Percentiles rank a stretch among this genome's conserved stretches.
Evolutionary conservation across 2,888 invertebrate genomes (phyloP).

Genomic region (Lasioglossum zephyrum): DNA sequence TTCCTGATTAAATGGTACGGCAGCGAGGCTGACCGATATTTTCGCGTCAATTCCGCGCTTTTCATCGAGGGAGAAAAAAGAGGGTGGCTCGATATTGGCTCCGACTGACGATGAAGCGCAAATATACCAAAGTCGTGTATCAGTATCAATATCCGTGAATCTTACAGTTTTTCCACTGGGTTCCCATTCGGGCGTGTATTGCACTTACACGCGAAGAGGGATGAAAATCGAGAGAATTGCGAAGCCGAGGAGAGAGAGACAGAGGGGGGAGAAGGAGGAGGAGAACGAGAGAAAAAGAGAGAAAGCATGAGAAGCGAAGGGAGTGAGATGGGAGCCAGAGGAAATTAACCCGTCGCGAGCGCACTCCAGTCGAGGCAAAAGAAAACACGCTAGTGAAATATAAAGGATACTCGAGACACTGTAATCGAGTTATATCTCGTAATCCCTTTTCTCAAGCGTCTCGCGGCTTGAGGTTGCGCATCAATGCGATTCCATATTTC

Average conservation of each 20-base stretch:
- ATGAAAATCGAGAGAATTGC: conserved; percentile 19
- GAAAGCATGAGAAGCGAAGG: background rate
- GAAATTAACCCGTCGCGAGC: conserved; percentile 74
- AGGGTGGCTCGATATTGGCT: conserved; percentile 7
- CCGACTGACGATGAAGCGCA: conserved; percentile 20
- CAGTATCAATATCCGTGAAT: conserved; percentile 13
- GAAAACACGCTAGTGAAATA: conserved; percentile 67
- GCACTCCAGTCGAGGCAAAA: conserved; percentile 63
- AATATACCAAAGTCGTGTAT: background rate
- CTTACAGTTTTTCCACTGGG: conserved; percentile 23
- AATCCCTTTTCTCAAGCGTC: conserved; percentile 51
- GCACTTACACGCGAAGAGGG: conserved; percentile 3
- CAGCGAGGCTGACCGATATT: background rate
- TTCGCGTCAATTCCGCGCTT: background rate
- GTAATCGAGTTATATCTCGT: conserved; percentile 70
- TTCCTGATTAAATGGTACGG: background rate
- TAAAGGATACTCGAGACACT: conserved; percentile 71
- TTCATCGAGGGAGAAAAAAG: background rate
- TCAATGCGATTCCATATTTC: conserved; percentile 29
- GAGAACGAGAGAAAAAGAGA: conserved; percentile 51
- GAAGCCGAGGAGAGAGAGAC: background rate
- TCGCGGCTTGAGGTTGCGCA: conserved; percentile 2
- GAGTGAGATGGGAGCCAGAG: conserved; percentile 33
- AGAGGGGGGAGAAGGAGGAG: background rate
- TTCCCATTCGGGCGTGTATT: conserved; percentile 7